Evolutionary conservation across 2,797 vertebrate species (phyloP).

Genomic region (Botia kubotai): DNA sequence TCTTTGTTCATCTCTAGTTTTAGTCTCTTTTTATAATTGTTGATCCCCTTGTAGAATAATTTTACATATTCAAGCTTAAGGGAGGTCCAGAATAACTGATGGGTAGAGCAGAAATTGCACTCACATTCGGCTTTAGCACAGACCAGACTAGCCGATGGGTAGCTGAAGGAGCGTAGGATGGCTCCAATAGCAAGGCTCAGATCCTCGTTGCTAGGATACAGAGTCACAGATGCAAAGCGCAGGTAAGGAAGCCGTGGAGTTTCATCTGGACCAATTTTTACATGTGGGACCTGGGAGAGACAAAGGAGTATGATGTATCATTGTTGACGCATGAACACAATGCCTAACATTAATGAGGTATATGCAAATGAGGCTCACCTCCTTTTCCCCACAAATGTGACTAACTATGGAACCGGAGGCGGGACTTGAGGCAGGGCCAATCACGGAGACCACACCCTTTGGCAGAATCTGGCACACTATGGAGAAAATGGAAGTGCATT

Average conservation of each 20-base stretch:
- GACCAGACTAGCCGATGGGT: conserved; percentile 89
- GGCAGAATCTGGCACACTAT: conserved; percentile 95
- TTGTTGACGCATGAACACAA: neutral
- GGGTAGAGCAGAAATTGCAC: conserved; percentile 60
- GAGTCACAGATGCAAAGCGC: conserved; percentile 81
- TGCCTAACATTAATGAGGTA: neutral
- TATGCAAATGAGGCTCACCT: conserved; percentile 77
- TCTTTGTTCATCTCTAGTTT: no score
- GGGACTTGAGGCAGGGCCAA: conserved; percentile 92
- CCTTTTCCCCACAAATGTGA: conserved; percentile 96
- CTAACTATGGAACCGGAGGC: conserved; percentile 93
- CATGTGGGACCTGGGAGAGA: conserved; percentile 85
- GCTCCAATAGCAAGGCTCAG: conserved; percentile 83
- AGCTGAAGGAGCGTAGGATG: conserved; percentile 85
- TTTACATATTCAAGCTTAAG: conserved; percentile 27
- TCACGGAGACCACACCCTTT: conserved; percentile 91
- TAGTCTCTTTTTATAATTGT: neutral
- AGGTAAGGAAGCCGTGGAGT: conserved; percentile 80
- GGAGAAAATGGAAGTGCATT: conserved; percentile 10
- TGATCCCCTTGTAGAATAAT: neutral
- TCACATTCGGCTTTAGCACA: conserved; percentile 95
- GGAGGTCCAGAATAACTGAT: conserved; percentile 25
- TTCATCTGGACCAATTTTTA: conserved; percentile 81
- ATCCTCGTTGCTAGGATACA: conserved; percentile 83
- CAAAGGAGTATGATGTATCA: neutral